Percentiles rank a stretch among this genome's conserved stretches.
phyloP scores from a whole-genome alignment of 2,797 vertebrate species.

The Ptychobarbus kaznakovi region DNA sequence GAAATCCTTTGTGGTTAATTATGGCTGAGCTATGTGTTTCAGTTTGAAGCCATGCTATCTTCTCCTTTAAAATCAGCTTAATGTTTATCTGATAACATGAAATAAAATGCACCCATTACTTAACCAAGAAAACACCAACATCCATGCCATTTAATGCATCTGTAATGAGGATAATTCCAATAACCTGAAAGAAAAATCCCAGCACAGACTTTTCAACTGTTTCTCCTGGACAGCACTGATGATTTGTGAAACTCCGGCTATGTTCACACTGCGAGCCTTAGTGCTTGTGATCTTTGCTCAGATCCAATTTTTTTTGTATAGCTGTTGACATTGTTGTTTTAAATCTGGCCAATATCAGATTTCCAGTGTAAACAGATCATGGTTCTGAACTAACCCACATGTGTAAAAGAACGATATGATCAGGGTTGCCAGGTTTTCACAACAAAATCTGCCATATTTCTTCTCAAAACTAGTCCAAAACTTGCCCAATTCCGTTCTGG shows the following conservation, averaged over 20 bases:
- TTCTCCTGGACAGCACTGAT: not conserved
- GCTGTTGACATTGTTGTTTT: too few relatives aligned
- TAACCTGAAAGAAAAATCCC: not conserved
- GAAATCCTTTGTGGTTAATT: conserved; percentile 50
- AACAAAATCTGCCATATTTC: too few relatives aligned
- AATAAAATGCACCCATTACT: not conserved
- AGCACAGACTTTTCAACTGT: not conserved
- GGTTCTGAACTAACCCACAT: too few relatives aligned
- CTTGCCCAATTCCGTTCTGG: too few relatives aligned
- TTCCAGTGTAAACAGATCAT: too few relatives aligned
- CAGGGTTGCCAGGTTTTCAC: not conserved
- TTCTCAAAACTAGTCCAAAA: too few relatives aligned
- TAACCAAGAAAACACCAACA: not conserved
- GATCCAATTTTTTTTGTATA: too few relatives aligned
- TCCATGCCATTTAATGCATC: not conserved
- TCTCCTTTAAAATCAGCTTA: conserved; percentile 18
- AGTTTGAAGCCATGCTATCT: not conserved
- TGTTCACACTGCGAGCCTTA: not conserved
- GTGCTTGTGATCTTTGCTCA: too few relatives aligned
- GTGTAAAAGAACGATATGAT: too few relatives aligned
- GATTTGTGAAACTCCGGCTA: not conserved
- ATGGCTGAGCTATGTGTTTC: conserved; percentile 12
- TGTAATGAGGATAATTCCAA: not conserved
- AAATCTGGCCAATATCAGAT: too few relatives aligned
- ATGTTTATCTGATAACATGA: conserved; percentile 8